phyloP scores from a whole-genome alignment of 2,797 vertebrate genomes.

The Borostomias antarcticus region DNA sequence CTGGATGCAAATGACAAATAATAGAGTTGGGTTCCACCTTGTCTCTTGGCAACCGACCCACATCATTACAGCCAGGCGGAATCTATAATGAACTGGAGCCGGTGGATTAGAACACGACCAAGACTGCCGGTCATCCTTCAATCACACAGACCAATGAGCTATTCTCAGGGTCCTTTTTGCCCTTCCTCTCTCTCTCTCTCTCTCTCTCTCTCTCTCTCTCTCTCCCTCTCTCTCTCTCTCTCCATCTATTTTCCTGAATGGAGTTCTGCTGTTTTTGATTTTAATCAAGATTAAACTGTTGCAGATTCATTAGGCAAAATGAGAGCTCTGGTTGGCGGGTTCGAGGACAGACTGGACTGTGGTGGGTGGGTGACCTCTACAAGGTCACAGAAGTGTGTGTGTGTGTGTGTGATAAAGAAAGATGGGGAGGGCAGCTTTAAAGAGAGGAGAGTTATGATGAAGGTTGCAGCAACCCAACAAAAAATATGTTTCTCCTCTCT shows the following conservation, averaged over 20 bases:
- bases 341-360: neutral
- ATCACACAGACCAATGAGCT: neutral
- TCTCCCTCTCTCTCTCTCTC: neutral
- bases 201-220: neutral
- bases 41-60: conserved; percentile 7
- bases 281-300: conserved; percentile 4
- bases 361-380: neutral
- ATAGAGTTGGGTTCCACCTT: conserved; percentile 10
- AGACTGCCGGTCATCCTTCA: neutral
- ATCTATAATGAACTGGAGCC: conserved; percentile 8
- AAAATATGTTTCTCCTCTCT: too few species aligned
- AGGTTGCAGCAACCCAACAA: neutral
- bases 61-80: neutral
- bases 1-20: conserved; percentile 5
- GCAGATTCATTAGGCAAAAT: neutral
- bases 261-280: neutral
- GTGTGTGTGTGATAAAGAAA: neutral
- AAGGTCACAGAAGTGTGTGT: neutral
- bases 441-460: neutral
- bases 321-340: neutral
- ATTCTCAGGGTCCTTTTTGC: neutral
- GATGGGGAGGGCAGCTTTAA: neutral
- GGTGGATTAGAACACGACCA: neutral
- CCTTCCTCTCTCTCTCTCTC: neutral
- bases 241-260: neutral